Conservation (phyloP, 1,140 invertebrate genomes). For the Drosophila nebulosa region DNA sequence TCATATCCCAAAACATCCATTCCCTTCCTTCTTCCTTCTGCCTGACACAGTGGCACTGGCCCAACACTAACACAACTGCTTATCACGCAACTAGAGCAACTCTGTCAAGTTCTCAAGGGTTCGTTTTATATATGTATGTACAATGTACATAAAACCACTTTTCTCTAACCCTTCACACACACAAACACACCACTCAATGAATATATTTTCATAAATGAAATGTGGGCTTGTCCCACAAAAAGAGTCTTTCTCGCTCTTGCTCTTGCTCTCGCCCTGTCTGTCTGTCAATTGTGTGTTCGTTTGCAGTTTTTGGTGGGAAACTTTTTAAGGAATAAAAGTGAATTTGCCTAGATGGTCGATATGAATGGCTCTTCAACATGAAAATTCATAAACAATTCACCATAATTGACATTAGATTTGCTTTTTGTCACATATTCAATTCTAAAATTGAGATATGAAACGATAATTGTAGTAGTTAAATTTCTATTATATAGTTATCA, state of each 20-base stretch:
- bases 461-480: too few relatives aligned
- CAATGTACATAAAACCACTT: conserved; percentile 22
- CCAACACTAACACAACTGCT: neutral
- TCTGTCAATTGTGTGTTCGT: conserved; percentile 17
- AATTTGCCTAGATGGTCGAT: neutral
- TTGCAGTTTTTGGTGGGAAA: conserved; percentile 22
- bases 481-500: too few relatives aligned
- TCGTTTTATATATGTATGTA: conserved; percentile 11
- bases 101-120: conserved; percentile 23
- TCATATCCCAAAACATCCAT: neutral
- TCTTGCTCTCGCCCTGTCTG: too few relatives aligned
- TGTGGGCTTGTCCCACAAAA: conserved; percentile 31
- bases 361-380: neutral
- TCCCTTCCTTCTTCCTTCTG: neutral
- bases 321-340: neutral
- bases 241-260: conserved; percentile 3
- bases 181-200: conserved; percentile 32
- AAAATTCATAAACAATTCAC: neutral
- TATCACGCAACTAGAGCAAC: conserved; percentile 37
- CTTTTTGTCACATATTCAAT: neutral
- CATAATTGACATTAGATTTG: neutral
- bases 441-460: too few relatives aligned
- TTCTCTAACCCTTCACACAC: conserved; percentile 19
- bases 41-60: too few relatives aligned
- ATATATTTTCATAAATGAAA: conserved; percentile 50